Evolutionary conservation across 2,888 invertebrate genomes (phyloP), one percentile per base, ranked within the genome.

Genomic region (Cryptosula pallasiana): DNA sequence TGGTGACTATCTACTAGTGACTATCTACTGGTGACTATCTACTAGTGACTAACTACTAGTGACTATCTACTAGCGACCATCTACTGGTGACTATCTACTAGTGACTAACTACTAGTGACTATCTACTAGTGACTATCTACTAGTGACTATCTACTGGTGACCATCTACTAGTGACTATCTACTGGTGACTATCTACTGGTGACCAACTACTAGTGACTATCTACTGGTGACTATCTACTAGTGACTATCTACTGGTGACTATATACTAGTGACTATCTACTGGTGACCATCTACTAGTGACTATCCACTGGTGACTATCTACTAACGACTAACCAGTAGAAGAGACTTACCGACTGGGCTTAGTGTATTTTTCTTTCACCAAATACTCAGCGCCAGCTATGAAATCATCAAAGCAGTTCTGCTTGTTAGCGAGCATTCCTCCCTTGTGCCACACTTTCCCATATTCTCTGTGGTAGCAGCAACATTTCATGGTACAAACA

Each of bases 341-440:
- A 34, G 27, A n/a, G 25, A 75, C 78, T 76, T 73, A 85, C 82
- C 91, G 91, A 71, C 88, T 85, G 13, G 90, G 87, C 32, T 84
- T 87, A 0, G 96, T 95, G 86, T 94, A 95, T n/a, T 90, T 88
- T 77, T 92, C 89, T 3, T 87, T 81, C 32, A 94, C 88, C 63
- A 98, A 89, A 87, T 92, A 95, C 85, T 95, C 91, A 0, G 93
- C 97, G 0, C 96, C 95, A 72, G 89, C 88, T 81, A 93, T 92
- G 86, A 99, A 97, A 87, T 99, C 99, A 86, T 97, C 93, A 85
- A 98, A 98, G 69, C 92, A 92, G 86, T 98, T 98, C 87, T 98
- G 97, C 83, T 98, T 99, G 82, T 95, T 94, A 1, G 90, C 88
- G 75, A 93, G 88, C 29, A 93, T 90, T 0, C 97, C 99, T 3